Evolutionary conservation across 2,113 vertebrate genomes (phyloP).

Genomic region (Mustela nigripes): DNA sequence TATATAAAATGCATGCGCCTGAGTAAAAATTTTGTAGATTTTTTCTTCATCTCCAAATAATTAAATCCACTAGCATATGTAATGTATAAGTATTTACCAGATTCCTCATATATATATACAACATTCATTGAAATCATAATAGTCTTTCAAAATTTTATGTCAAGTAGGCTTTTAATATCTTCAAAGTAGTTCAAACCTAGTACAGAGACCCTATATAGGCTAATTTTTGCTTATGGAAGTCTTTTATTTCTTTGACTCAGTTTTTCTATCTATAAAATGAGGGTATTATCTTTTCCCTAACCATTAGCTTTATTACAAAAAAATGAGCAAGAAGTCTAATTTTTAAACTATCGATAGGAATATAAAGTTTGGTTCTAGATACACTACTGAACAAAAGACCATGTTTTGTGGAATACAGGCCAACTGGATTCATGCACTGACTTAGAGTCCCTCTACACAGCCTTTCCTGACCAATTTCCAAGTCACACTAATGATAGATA

Average conservation of each 20-base stretch:
- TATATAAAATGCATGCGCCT: neutral
- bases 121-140: neutral
- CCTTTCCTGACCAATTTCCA: neutral
- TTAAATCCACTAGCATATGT: constrained; percentile 15
- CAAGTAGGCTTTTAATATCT: neutral
- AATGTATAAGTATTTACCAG: constrained; percentile 23
- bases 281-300: neutral
- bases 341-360: neutral
- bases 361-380: neutral
- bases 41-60: neutral
- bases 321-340: neutral
- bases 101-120: neutral
- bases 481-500: neutral
- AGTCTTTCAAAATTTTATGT: neutral
- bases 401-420: neutral
- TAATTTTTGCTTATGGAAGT: neutral
- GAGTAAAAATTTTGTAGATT: constrained; percentile 49
- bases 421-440: neutral
- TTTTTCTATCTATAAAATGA: neutral
- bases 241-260: neutral
- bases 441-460: neutral
- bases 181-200: constrained; percentile 9
- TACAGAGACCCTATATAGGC: neutral
- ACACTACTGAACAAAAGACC: neutral
- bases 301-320: neutral